Base-by-base conservation (phyloP, 2,888 invertebrate genomes). In the Agrotis segetum region DNA sequence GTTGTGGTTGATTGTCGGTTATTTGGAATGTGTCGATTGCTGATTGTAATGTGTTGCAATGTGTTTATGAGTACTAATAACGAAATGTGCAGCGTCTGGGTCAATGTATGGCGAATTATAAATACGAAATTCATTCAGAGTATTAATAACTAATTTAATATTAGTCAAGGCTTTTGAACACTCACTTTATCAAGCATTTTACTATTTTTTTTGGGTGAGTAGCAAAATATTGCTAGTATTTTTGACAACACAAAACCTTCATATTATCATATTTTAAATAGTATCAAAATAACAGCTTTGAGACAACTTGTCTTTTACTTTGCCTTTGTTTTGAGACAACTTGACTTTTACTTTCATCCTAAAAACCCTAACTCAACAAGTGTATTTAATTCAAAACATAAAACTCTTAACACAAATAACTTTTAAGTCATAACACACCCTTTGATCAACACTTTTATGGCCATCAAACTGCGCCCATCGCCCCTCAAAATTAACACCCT, bases 371-470 rank as follows among this genome's bases (percentile, higher is more conserved):
- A 72, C 46, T 58, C 56, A 73, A 34, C 24, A 65, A 29, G 6
- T 24, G 7, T 5, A n/a, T 55, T 65, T 73, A 79, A 65, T 67
- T 46, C 44, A 63, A 74, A 74, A 62, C 61, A 56, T 62, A 55
- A 44, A 58, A 29, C n/a, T 55, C 19, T n/a, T 21, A 66, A 66
- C 53, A 65, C 13, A 62, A 66, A 66, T 63, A 73, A 77, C 67
- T 79, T 49, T 66, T 49, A 66, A 63, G 40, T 40, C 44, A 34
- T 24, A 24, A 44, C 46, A 21, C 58, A 50, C 50, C 62, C 78
- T 81, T 78, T 78, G 82, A 81, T 81, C 82, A 81, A 63, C 65
- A 81, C 59, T 55, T 78, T 81, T 63, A 78, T 47, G 77, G 19
- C 29, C 52, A 40, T 2, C 60, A 19, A 71, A 84, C 66, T 64